A percentile compares a stretch with the other conserved stretches of the same genome.
Conservation (phyloP, 2,113 vertebrate genomes). For the Cheilinus undulatus region DNA sequence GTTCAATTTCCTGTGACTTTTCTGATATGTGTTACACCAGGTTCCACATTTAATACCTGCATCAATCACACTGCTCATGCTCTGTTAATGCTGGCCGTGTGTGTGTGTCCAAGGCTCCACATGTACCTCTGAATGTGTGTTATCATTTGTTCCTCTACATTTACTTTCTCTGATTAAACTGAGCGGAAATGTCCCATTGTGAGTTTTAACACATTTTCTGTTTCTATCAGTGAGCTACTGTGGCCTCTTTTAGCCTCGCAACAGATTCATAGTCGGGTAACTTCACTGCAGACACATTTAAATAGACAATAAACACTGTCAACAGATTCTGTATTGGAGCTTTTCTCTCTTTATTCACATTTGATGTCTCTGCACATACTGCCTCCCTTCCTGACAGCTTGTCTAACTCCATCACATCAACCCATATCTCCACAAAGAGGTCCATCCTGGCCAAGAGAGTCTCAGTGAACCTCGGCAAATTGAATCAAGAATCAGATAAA, state of each 20-base stretch:
- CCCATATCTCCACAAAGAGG: not conserved
- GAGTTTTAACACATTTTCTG: slow-evolving; percentile 20
- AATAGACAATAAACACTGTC: slow-evolving; percentile 6
- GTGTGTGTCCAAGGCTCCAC: not conserved
- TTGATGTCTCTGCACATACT: not conserved
- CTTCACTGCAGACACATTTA: not conserved
- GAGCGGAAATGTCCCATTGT: slow-evolving; percentile 4
- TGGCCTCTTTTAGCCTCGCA: not conserved
- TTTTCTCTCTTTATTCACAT: not conserved
- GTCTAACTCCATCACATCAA: slow-evolving; percentile 8
- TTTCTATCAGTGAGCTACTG: slow-evolving; percentile 25
- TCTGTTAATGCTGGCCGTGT: slow-evolving; percentile 25
- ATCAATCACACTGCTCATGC: slow-evolving; percentile 44
- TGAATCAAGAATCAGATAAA: slow-evolving; percentile 39
- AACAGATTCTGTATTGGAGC: slow-evolving; percentile 6
- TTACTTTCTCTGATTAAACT: slow-evolving; percentile 10
- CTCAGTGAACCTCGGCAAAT: slow-evolving; percentile 23
- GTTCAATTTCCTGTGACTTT: slow-evolving; percentile 61
- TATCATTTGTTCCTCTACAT: slow-evolving; percentile 10
- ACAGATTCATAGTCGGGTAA: slow-evolving; percentile 9
- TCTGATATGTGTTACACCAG: slow-evolving; percentile 27
- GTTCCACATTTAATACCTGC: slow-evolving; percentile 13
- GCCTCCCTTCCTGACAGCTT: slow-evolving; percentile 6
- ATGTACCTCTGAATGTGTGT: slow-evolving; percentile 10
- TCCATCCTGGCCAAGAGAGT: not conserved